phyloP scores from a whole-genome alignment of 2,888 invertebrate species.

The Tenthredo distinguenda region DNA sequence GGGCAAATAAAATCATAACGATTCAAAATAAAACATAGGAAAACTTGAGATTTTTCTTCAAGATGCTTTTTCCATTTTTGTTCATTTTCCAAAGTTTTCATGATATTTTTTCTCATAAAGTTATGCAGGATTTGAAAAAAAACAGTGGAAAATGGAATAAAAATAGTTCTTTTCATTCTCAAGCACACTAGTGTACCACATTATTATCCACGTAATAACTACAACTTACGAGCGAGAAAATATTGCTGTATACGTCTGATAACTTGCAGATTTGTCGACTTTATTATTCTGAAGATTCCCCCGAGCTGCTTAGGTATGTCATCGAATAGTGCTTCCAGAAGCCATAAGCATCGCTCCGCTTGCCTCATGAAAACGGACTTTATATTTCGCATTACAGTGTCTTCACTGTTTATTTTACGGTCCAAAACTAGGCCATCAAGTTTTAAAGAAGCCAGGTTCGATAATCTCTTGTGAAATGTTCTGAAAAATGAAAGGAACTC shows the following conservation, averaged over 20 bases:
- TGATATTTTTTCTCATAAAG: too few relatives aligned
- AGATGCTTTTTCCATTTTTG: not conserved
- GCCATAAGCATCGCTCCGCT: slow-evolving; percentile 44
- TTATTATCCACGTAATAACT: not conserved
- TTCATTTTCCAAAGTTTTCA: not conserved
- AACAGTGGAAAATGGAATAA: not conserved
- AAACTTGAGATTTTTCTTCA: not conserved
- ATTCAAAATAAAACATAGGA: not conserved
- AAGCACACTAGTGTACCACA: not conserved
- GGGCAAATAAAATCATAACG: too few relatives aligned
- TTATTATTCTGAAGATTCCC: not conserved
- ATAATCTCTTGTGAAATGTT: slow-evolving; percentile 7
- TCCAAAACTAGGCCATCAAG: slow-evolving; percentile 32
- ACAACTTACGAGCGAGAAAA: slow-evolving; percentile 21
- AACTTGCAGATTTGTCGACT: slow-evolving; percentile 6
- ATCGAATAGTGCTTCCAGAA: slow-evolving; percentile 25
- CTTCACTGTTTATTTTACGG: slow-evolving; percentile 27
- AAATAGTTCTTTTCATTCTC: not conserved
- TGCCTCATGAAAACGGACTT: slow-evolving; percentile 16
- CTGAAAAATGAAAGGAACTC: not conserved
- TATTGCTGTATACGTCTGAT: slow-evolving; percentile 15
- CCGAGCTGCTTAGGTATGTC: not conserved
- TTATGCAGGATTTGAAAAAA: too few relatives aligned
- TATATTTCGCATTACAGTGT: slow-evolving; percentile 20
- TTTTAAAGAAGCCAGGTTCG: slow-evolving; percentile 24